These are phyloP conservation scores for Bombus fervidus DNA, from an alignment of 1,140 invertebrate genomes.

Conservation along the genomic window DNA sequence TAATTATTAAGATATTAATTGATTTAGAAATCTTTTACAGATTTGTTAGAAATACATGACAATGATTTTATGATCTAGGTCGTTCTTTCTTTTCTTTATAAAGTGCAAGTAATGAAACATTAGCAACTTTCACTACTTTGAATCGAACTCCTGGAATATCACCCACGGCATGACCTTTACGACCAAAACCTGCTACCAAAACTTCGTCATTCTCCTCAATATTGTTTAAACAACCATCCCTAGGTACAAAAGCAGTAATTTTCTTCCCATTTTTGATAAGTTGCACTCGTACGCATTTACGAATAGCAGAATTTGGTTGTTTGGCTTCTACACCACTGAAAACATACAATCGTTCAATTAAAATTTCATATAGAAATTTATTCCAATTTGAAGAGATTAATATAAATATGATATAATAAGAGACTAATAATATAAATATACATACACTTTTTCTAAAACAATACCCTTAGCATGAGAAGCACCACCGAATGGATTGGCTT, in stretches of 20 bases:
- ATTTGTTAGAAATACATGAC: slow-evolving; percentile 69
- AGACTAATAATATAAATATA: slow-evolving; percentile 63
- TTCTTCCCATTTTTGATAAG: slow-evolving; percentile 99
- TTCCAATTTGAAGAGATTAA: neutral
- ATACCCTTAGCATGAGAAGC: slow-evolving; percentile 99
- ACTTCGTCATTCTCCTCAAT: slow-evolving; percentile 99
- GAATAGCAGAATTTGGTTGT: slow-evolving; percentile 99
- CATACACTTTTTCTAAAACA: slow-evolving; percentile 99
- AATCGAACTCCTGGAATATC: slow-evolving; percentile 99
- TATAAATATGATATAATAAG: too few relatives aligned
- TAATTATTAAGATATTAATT: slow-evolving; percentile 37
- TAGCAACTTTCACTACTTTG: slow-evolving; percentile 99
- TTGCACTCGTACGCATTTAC: slow-evolving; percentile 99
- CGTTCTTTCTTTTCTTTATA: slow-evolving; percentile 99
- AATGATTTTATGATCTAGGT: slow-evolving; percentile 94
- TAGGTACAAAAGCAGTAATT: slow-evolving; percentile 99
- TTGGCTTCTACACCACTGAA: slow-evolving; percentile 98
- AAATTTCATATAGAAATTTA: neutral
- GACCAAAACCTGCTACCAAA: slow-evolving; percentile 99
- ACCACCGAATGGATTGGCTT: slow-evolving; percentile 99
- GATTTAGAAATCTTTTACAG: slow-evolving; percentile 64
- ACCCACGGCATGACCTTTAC: slow-evolving; percentile 99
- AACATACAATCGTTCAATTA: slow-evolving; percentile 24
- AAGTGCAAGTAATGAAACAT: slow-evolving; percentile 98
- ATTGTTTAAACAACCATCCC: slow-evolving; percentile 99